Evolutionary conservation across 2,797 vertebrate genomes (phyloP), one percentile per base, ranked within the genome.

Genomic region (Ammospiza maritima): DNA sequence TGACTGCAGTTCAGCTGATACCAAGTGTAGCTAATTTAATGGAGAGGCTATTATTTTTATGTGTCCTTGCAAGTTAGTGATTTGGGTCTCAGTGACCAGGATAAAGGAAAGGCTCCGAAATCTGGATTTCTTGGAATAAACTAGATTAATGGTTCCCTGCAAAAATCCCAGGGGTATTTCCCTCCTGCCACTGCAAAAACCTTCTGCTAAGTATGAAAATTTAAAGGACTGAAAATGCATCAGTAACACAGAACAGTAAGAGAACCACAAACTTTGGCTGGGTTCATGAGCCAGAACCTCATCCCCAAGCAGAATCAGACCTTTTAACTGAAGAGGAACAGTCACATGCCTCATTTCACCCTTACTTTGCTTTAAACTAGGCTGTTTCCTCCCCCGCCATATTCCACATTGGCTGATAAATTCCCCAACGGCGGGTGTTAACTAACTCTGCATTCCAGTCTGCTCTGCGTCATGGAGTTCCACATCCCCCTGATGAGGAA

Each of bases 401-500:
- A 95, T 94, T 93, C 91, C 94, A 96, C 95, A 95, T 71, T 96
- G 96, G 93, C 94, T 93, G 94, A 92, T 97, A 96, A 95, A 97
- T 97, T 97, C 97, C 96, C 93, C 91, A 96, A 88, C 50, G 94
- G 82, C 90, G 96, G 94, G 96, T 96, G 97, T 96, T 96, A 96
- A 96, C 97, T 97, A 92, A 96, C 93, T 94, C 95, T 5, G 53
- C 96, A 97, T 97, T 97, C 96, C 97, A 96, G 93, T 95, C 94
- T 96, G 93, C 94, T 97, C 94, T 97, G 95, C 96, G 88, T 97
- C 97, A 97, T 96, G 94, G 95, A 96, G 96, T 96, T 96, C 97
- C 96, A 97, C 96, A 96, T 87, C 96, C 95, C 89, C 45, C 90
- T 97, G 97, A 97, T 97, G 96, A 97, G 88, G 97, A 97, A 97